Evolutionary conservation across 1,140 invertebrate species (phyloP).

Genomic region (Manduca sexta): DNA sequence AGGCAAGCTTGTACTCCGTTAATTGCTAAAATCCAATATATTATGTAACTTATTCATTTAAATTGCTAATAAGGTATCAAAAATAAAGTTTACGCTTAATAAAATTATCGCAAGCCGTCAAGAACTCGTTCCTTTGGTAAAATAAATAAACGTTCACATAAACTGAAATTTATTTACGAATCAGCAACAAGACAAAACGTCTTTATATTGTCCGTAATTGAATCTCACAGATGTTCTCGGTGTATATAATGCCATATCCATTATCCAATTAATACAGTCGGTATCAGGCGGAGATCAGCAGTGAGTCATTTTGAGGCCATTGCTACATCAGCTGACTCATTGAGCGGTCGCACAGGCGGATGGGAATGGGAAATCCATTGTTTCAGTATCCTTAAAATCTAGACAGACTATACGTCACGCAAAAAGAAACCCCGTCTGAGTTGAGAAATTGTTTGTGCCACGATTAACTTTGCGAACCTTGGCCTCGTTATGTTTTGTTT

Average conservation of each 20-base stretch:
- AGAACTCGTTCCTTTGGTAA: too few relatives aligned
- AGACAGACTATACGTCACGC: conserved; percentile 3
- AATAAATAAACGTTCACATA: too few relatives aligned
- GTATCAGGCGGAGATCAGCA: conserved; percentile 46
- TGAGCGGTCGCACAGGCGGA: conserved; percentile 27
- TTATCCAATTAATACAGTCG: background rate
- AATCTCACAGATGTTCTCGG: too few relatives aligned
- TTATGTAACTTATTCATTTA: too few relatives aligned
- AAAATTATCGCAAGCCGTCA: too few relatives aligned
- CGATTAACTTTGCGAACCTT: conserved; percentile 1
- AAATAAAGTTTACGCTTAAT: too few relatives aligned
- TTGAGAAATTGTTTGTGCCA: conserved; percentile 1
- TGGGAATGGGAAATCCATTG: conserved; percentile 62
- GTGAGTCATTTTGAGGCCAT: conserved; percentile 52
- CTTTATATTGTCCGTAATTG: too few relatives aligned
- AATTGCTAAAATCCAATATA: too few relatives aligned
- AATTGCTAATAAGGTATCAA: too few relatives aligned
- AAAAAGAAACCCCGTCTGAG: conserved; percentile 2
- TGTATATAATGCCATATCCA: too few relatives aligned
- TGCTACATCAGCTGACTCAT: conserved; percentile 49
- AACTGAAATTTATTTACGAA: too few relatives aligned
- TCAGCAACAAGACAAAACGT: too few relatives aligned
- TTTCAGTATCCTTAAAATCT: conserved; percentile 47
- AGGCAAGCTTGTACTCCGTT: background rate
- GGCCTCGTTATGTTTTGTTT: conserved; percentile 6